Conservation (phyloP, 2,113 vertebrate species). For the Syngnathoides biaculeatus region DNA sequence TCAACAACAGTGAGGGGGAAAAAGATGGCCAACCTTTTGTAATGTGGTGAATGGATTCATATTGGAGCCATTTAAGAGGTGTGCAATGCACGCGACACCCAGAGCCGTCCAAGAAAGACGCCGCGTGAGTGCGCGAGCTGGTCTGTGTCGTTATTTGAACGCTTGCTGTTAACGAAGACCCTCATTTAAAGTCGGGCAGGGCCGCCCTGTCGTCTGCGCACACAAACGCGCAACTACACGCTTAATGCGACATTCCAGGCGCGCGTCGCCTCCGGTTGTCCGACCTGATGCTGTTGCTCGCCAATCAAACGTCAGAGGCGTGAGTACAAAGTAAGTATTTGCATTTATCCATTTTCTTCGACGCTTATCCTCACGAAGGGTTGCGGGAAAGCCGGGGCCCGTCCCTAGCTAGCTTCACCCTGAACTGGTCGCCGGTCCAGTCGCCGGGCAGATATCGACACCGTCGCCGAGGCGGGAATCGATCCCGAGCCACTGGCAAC, state of each 20-base stretch:
- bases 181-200: conserved; percentile 59
- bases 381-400: too few relatives aligned
- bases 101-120: conserved; percentile 45
- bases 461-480: too few relatives aligned
- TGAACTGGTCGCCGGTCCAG: too few relatives aligned
- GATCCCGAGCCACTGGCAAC: too few relatives aligned
- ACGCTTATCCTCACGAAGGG: too few relatives aligned
- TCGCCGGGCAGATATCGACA: too few relatives aligned
- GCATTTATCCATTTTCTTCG: too few relatives aligned
- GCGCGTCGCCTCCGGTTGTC: conserved; percentile 39
- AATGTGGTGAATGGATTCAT: neutral
- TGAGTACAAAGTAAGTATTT: too few relatives aligned
- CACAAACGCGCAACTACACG: conserved; percentile 6
- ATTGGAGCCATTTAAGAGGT: conserved; percentile 37
- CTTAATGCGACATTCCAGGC: conserved; percentile 71
- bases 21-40: neutral
- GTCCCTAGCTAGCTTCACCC: too few relatives aligned
- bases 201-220: conserved; percentile 37
- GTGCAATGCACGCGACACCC: conserved; percentile 27
- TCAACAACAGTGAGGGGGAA: neutral
- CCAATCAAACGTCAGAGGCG: too few relatives aligned
- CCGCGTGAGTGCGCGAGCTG: conserved; percentile 50
- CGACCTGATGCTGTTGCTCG: neutral
- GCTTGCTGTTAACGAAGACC: conserved; percentile 58
- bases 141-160: conserved; percentile 64